A percentile compares a stretch with the other conserved stretches of the same genome.
Evolutionary conservation across 2,888 invertebrate genomes (phyloP).

Genomic region (Congeria kusceri): DNA sequence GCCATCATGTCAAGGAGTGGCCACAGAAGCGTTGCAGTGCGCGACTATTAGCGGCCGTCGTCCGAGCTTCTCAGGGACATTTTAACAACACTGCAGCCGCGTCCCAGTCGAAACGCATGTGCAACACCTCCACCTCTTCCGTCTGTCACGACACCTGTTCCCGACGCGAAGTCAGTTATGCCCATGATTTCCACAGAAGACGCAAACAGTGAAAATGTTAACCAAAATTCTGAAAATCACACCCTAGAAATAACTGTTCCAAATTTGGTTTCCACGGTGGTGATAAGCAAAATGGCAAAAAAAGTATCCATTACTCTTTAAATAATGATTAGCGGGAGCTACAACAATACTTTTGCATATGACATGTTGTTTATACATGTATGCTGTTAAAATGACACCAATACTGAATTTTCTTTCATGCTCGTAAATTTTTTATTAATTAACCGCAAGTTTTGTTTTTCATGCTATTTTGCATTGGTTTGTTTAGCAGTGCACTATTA

Average conservation of each 20-base stretch:
- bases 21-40: conserved; percentile 18
- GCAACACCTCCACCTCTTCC: no score
- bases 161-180: no score
- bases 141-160: no score
- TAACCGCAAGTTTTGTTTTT: no score
- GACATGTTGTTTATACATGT: no score
- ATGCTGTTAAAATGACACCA: no score
- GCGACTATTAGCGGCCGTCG: conserved; percentile 27
- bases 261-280: not conserved
- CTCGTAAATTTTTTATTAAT: no score
- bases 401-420: no score
- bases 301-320: not conserved
- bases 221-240: not conserved
- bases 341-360: no score
- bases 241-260: not conserved
- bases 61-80: not conserved
- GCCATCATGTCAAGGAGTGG: conserved; percentile 28
- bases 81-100: not conserved
- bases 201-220: not conserved
- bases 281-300: not conserved
- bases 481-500: no score
- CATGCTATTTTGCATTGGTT: no score
- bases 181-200: not conserved
- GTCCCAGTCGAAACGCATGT: not conserved
- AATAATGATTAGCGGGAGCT: not conserved